Evolutionary conservation across 1,140 invertebrate genomes (phyloP).

Genomic region (Ceratina japonica): DNA sequence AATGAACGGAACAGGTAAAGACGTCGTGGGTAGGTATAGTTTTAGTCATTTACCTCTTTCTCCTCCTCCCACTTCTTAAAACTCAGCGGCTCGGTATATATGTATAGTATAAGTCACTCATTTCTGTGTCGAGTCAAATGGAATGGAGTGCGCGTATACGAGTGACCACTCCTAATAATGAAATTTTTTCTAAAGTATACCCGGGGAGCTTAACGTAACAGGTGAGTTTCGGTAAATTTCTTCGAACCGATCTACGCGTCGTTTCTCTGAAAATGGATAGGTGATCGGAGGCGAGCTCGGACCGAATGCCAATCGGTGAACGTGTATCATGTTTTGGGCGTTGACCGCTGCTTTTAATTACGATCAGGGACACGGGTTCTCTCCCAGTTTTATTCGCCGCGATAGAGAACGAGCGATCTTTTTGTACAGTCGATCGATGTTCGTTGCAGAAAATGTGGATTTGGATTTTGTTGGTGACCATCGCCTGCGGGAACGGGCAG

Average conservation of each 20-base stretch:
- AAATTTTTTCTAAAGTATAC: background rate
- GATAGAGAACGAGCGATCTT: background rate
- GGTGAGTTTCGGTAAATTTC: background rate
- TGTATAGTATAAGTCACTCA: slow-evolving; percentile 15
- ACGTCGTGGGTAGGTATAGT: slow-evolving; percentile 9
- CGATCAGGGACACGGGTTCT: background rate
- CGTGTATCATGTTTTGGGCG: slow-evolving; percentile 42
- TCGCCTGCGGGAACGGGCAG: slow-evolving; percentile 56
- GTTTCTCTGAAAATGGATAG: slow-evolving; percentile 6
- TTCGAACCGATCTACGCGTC: background rate
- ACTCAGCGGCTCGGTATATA: no score
- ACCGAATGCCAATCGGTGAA: background rate
- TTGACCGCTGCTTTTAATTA: slow-evolving; percentile 29
- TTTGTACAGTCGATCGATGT: background rate
- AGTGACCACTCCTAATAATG: slow-evolving; percentile 42
- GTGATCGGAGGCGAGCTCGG: background rate
- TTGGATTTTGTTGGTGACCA: slow-evolving; percentile 55
- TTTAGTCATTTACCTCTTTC: background rate
- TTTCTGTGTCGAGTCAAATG: slow-evolving; percentile 14
- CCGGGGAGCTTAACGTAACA: background rate
- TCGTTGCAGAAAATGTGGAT: slow-evolving; percentile 61
- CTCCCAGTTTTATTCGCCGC: background rate
- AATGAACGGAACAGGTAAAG: background rate
- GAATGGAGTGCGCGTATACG: slow-evolving; percentile 23
- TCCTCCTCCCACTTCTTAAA: background rate